A percentile compares a stretch with the other conserved stretches of the same genome.
These are phyloP conservation scores for Ochotona princeps DNA, from an alignment of 2,113 vertebrate species.

Conservation along the genomic window DNA sequence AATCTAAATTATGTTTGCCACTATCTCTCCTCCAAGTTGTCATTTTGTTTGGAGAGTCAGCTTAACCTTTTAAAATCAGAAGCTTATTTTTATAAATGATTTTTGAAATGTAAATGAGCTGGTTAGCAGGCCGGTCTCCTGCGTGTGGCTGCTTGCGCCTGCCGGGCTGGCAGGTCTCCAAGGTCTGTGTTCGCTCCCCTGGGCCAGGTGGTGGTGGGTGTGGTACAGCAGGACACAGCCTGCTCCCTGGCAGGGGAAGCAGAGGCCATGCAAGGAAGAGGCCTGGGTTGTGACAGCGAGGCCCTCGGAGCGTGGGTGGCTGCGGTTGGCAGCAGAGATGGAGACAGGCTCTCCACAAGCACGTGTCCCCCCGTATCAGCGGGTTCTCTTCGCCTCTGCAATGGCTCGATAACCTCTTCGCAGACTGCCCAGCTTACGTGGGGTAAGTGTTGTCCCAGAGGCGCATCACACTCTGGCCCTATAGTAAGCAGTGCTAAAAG, in stretches of 20 bases:
- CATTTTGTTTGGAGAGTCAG: background rate
- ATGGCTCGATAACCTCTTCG: too few relatives aligned
- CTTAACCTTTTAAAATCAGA: background rate
- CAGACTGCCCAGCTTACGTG: too few relatives aligned
- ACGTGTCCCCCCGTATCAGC: background rate
- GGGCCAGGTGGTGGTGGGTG: background rate
- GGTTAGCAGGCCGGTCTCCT: too few relatives aligned
- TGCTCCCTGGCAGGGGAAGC: background rate
- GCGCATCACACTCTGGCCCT: too few relatives aligned
- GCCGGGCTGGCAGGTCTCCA: too few relatives aligned
- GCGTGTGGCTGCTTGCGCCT: too few relatives aligned
- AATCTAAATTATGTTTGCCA: background rate
- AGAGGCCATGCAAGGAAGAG: background rate
- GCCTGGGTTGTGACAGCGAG: too few relatives aligned
- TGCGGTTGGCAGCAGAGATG: background rate
- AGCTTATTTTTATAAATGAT: background rate
- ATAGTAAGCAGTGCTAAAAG: too few relatives aligned
- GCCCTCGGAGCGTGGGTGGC: background rate
- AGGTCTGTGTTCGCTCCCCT: background rate
- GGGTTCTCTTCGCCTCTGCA: background rate
- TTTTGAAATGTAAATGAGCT: background rate
- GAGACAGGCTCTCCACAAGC: background rate
- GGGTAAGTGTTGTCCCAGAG: too few relatives aligned
- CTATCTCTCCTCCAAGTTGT: background rate
- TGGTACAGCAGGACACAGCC: fast-evolving